Percentiles rank a stretch among this genome's conserved stretches.
phyloP scores from a whole-genome alignment of 2,888 invertebrate species.

The Leptogaster cylindrica region DNA sequence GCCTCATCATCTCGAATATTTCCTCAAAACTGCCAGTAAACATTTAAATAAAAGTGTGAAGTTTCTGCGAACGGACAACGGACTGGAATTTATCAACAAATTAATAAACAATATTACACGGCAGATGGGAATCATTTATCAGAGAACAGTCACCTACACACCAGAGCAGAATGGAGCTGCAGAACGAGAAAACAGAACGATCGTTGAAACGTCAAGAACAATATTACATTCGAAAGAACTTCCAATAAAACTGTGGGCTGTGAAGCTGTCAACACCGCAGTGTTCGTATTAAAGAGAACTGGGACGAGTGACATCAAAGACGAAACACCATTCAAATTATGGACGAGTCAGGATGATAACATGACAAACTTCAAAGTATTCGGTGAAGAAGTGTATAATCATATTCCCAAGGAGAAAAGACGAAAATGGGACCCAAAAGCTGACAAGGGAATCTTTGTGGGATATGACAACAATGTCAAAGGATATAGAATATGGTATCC shows the following conservation, averaged over 20 bases:
- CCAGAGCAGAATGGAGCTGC: constrained; percentile 47
- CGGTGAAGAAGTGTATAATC: constrained; percentile 54
- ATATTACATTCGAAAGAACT: constrained; percentile 47
- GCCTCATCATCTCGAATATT: not conserved
- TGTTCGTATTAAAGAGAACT: constrained; percentile 49
- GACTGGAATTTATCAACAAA: constrained; percentile 42
- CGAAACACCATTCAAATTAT: constrained; percentile 56
- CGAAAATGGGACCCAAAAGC: constrained; percentile 55
- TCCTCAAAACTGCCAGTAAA: not conserved
- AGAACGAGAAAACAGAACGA: constrained; percentile 47
- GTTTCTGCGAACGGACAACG: constrained; percentile 35
- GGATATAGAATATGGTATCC: constrained; percentile 50
- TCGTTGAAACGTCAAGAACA: constrained; percentile 45
- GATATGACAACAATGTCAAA: constrained; percentile 54
- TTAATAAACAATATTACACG: constrained; percentile 28
- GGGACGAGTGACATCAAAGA: constrained; percentile 22
- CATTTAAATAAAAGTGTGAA: not conserved
- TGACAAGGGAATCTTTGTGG: constrained; percentile 48
- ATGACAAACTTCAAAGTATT: constrained; percentile 52
- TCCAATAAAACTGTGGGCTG: constrained; percentile 53
- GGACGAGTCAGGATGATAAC: constrained; percentile 48
- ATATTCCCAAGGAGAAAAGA: constrained; percentile 55
- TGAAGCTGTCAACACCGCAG: constrained; percentile 54
- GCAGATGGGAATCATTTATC: constrained; percentile 42
- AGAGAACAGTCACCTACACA: constrained; percentile 45